Evolutionary conservation across 2,888 invertebrate species (phyloP).

Genomic region (Agriopis aurantiaria): DNA sequence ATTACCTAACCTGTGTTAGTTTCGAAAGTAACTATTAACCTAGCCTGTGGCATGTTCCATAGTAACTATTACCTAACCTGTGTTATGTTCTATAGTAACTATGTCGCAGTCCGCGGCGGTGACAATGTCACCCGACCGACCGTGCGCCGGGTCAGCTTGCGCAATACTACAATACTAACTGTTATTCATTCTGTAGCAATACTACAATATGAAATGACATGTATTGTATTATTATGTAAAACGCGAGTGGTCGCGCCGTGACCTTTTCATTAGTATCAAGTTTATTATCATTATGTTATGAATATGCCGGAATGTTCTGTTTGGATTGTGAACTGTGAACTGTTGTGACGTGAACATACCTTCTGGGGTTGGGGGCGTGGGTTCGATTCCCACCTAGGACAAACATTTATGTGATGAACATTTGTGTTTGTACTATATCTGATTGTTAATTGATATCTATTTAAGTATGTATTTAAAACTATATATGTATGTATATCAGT

Average conservation of each 20-base stretch:
- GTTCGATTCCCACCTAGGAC: no score
- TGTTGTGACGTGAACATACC: no score
- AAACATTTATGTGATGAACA: no score
- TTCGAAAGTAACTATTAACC: background rate
- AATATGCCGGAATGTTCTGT: background rate
- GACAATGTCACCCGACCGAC: conserved; percentile 22
- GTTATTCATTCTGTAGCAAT: background rate
- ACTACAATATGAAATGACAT: conserved; percentile 14
- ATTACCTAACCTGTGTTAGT: background rate
- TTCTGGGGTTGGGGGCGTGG: no score
- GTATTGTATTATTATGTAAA: conserved; percentile 34
- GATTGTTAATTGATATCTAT: no score
- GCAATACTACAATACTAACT: conserved; percentile 3
- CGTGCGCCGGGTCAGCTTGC: conserved; percentile 23
- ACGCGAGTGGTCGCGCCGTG: conserved; percentile 25
- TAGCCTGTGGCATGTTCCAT: background rate
- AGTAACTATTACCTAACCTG: background rate
- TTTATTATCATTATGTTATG: background rate
- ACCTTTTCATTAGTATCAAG: conserved; percentile 21
- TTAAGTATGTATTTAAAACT: no score
- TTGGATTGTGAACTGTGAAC: no score
- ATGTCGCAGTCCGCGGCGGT: background rate
- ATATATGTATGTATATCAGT: no score
- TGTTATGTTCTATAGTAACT: background rate
- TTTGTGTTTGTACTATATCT: no score